A percentile compares a stretch with the other conserved stretches of the same genome.
Conservation (phyloP, 1,140 invertebrate species). For the Rhyzopertha dominica region DNA sequence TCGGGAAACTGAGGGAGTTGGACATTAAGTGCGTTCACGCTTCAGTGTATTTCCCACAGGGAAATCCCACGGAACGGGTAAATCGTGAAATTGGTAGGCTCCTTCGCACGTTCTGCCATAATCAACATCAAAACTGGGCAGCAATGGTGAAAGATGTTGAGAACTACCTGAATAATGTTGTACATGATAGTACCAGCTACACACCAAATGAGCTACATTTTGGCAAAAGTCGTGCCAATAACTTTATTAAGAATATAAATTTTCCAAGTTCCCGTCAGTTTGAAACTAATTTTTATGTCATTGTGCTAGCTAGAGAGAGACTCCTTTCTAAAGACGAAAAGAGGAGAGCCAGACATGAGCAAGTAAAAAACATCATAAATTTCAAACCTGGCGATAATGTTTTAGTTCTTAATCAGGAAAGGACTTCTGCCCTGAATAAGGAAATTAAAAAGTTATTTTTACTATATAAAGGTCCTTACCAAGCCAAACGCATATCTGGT, state of each 20-base stretch:
- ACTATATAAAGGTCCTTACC: constrained; percentile 3
- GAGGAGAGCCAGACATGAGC: not conserved
- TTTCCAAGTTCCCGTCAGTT: too few relatives aligned
- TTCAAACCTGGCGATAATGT: constrained; percentile 2
- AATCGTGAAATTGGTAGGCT: constrained; percentile 8
- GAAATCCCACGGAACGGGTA: constrained; percentile 5
- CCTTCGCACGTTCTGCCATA: constrained; percentile 6
- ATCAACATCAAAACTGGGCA: constrained; percentile 4
- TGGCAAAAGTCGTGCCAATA: constrained; percentile 1
- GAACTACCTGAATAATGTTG: not conserved
- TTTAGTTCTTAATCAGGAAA: constrained; percentile 3
- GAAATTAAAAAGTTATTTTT: constrained; percentile 11
- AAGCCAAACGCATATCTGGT: not conserved
- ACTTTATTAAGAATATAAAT: not conserved
- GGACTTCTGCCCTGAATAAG: not conserved
- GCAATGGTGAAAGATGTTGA: not conserved
- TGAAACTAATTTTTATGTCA: too few relatives aligned
- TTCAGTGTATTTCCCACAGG: constrained; percentile 9
- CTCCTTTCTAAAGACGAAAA: not conserved
- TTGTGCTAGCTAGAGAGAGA: too few relatives aligned
- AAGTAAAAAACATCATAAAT: not conserved
- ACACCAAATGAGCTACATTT: constrained; percentile 7
- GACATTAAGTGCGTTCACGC: constrained; percentile 1
- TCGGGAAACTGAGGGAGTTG: not conserved
- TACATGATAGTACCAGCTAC: not conserved